phyloP scores from a whole-genome alignment of 2,113 vertebrate genomes.

The Anser brachyrhynchus region DNA sequence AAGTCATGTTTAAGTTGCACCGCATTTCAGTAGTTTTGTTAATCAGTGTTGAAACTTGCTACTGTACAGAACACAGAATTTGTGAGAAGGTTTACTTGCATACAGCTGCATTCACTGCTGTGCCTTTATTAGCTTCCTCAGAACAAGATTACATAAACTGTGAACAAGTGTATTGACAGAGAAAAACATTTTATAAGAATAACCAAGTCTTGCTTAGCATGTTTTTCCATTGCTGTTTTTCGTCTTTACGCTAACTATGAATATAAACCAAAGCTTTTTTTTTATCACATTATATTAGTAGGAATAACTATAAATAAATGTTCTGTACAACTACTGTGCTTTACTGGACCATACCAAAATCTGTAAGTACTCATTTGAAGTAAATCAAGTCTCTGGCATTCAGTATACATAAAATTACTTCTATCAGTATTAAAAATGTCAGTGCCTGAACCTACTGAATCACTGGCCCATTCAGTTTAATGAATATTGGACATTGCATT shows the following conservation, averaged over 20 bases:
- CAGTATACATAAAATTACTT: background rate
- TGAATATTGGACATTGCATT: background rate
- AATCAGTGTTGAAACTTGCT: background rate
- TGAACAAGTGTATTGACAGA: background rate
- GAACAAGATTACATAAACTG: background rate
- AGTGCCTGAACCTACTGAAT: background rate
- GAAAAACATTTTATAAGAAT: background rate
- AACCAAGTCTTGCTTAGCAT: background rate
- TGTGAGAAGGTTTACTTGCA: accelerated
- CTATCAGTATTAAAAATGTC: background rate
- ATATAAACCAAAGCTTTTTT: background rate
- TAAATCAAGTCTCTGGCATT: background rate
- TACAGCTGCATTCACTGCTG: background rate
- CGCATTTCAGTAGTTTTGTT: background rate
- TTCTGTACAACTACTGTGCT: background rate
- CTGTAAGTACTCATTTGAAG: background rate
- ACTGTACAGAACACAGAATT: background rate
- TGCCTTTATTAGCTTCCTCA: background rate
- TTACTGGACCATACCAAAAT: background rate
- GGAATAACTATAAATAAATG: background rate
- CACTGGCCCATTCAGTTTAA: background rate
- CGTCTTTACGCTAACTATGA: background rate
- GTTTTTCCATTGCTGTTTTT: background rate
- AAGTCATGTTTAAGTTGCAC: background rate
- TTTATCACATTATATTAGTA: background rate